phyloP scores from a whole-genome alignment of 2,888 invertebrate species.

The Acleris laterana region DNA sequence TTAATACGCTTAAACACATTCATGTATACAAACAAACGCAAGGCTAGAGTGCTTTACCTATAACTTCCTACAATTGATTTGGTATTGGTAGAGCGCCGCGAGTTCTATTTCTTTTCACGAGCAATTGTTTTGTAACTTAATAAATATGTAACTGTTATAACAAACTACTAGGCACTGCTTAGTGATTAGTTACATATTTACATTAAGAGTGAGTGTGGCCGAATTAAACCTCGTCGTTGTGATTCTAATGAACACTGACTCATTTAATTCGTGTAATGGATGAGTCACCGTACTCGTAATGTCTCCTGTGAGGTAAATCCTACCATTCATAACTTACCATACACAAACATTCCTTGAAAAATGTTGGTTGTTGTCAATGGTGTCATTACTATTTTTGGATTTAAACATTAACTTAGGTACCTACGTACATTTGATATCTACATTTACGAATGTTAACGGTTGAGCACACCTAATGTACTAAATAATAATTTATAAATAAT shows the following conservation, averaged over 20 bases:
- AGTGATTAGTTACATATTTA: neutral
- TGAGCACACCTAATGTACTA: too few species aligned
- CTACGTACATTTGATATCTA: too few species aligned
- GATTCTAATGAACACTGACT: neutral
- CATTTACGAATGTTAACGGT: too few species aligned
- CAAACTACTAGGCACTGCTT: neutral
- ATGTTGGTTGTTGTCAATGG: too few species aligned
- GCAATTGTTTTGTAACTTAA: neutral
- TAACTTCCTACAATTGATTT: neutral
- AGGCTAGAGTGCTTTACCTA: neutral
- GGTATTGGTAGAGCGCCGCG: neutral
- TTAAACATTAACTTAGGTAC: neutral
- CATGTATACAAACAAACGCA: too few species aligned
- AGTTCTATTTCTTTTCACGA: neutral
- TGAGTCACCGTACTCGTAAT: neutral
- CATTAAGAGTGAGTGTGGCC: slow-evolving; percentile 1
- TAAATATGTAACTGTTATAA: slow-evolving; percentile 2
- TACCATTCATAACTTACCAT: neutral
- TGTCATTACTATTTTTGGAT: neutral
- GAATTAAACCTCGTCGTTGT: neutral
- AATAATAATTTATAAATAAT: too few species aligned
- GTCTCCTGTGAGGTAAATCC: neutral
- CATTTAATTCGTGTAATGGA: neutral
- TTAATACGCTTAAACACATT: too few species aligned
- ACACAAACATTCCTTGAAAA: too few species aligned